phyloP scores from a whole-genome alignment of 2,797 vertebrate genomes.

The Geotrypetes seraphini region DNA sequence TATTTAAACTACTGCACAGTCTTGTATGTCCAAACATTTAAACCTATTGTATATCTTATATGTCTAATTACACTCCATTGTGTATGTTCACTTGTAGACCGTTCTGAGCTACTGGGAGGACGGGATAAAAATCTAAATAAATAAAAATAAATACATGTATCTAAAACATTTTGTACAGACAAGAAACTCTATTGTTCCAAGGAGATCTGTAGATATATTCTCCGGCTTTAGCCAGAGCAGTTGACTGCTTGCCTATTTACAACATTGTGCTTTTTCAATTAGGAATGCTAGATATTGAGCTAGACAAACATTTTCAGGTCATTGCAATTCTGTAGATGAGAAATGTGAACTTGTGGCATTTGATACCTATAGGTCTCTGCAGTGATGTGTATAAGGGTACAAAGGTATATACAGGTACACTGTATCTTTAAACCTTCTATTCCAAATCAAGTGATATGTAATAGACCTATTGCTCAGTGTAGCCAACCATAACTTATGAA shows the following conservation, averaged over 20 bases:
- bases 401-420: slow-evolving; percentile 11
- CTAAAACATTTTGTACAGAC: too few species aligned
- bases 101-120: too few species aligned
- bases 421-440: slow-evolving; percentile 34
- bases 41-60: too few species aligned
- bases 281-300: background rate
- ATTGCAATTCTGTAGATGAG: slow-evolving; percentile 5
- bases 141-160: too few species aligned
- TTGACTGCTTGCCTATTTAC: background rate
- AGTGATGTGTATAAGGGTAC: slow-evolving; percentile 1
- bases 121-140: too few species aligned
- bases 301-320: background rate
- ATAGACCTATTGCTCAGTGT: slow-evolving; percentile 42
- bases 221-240: background rate
- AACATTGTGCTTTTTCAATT: background rate
- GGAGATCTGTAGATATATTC: too few species aligned
- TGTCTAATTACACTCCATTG: too few species aligned
- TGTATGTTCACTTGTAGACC: too few species aligned
- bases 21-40: too few species aligned
- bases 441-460: slow-evolving; percentile 48
- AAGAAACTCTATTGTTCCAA: too few species aligned
- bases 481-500: slow-evolving; percentile 46
- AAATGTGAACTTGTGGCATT: slow-evolving; percentile 7
- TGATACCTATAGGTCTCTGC: slow-evolving; percentile 1
- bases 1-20: too few species aligned